Percentiles rank a stretch among this genome's conserved stretches.
Evolutionary conservation across 2,888 invertebrate genomes (phyloP).

Genomic region (Orchesella flavescens): DNA sequence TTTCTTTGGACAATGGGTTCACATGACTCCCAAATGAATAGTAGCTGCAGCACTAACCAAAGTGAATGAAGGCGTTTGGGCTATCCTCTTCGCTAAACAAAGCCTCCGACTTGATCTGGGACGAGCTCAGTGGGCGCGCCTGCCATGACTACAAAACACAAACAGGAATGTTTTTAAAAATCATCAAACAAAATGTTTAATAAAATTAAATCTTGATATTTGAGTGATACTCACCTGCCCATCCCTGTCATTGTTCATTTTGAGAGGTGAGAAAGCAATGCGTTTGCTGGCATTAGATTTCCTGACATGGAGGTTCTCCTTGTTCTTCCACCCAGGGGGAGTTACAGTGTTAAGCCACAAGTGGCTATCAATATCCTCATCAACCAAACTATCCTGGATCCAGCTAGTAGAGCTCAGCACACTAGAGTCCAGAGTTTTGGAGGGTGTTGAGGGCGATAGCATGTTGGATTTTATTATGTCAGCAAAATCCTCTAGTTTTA

Average conservation of each 20-base stretch:
- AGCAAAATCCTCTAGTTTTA: conserved; percentile 73
- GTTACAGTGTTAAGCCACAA: neutral
- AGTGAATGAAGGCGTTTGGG: no score
- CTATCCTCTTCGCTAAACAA: no score
- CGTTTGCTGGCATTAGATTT: conserved; percentile 17
- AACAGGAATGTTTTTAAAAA: no score
- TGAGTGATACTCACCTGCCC: neutral
- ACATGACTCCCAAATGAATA: no score
- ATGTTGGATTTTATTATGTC: conserved; percentile 67
- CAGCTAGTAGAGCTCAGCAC: neutral
- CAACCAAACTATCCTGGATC: neutral
- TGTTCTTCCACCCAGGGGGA: conserved; percentile 14
- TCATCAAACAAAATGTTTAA: neutral
- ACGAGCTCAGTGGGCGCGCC: no score
- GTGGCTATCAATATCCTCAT: neutral
- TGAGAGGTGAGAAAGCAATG: conserved; percentile 24
- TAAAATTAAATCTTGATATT: neutral
- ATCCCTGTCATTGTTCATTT: neutral
- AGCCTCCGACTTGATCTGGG: no score
- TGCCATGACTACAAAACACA: no score
- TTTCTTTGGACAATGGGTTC: no score
- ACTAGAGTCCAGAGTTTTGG: conserved; percentile 21
- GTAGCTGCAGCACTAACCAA: no score
- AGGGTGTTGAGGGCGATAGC: conserved; percentile 16
- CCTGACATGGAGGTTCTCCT: conserved; percentile 8